Evolutionary conservation across 2,888 invertebrate genomes (phyloP), one percentile per base, ranked within the genome.

Genomic region (Dasysyrphus albostriatus): DNA sequence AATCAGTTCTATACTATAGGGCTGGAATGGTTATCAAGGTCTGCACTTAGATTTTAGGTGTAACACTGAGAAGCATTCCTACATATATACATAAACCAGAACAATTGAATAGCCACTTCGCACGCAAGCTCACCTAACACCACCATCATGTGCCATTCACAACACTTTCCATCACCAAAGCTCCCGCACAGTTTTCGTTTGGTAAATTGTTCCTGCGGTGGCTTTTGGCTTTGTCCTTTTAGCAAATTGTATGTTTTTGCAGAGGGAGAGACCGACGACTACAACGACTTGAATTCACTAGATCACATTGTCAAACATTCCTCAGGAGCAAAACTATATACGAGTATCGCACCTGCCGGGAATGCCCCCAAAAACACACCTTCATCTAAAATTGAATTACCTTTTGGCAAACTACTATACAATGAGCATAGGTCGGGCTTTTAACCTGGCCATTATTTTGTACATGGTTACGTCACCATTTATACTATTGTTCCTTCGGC

Each of bases 321-420:
- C 49, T 32, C 24, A 16, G 32, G 5, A 49, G 10, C 19, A 49
- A 49, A 8, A 3, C 3, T 16, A 1, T 42, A 39, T 42, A n/a
- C n/a, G n/a, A n/a, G n/a, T n/a, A 42, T 42, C 42, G 39, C 47
- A 54, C 24, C 51, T 54, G 24, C 24, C 51, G 3, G 24, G 29
- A 24, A 54, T 54, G 51, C 47, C 37, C 19, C 32, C 19, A 44
- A 61, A 24, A 59, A 51, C 83, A 72, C 83, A 72, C 75, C 83
- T 70, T 58, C 63, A 37, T 58, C 58, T 37, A 63, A 65, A 83
- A 80, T 76, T 84, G 75, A 83, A 80, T 65, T 84, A 83, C 78
- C 49, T 29, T 63, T 61, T 24, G n/a, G 24, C 24, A 54, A 74
- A 29, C 24, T 14, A 7, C 32, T 32, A 32, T 7, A 37, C 44